Percentiles rank a stretch among this genome's conserved stretches.
Evolutionary conservation across 2,113 vertebrate genomes (phyloP).

Genomic region (Globicephala melas): DNA sequence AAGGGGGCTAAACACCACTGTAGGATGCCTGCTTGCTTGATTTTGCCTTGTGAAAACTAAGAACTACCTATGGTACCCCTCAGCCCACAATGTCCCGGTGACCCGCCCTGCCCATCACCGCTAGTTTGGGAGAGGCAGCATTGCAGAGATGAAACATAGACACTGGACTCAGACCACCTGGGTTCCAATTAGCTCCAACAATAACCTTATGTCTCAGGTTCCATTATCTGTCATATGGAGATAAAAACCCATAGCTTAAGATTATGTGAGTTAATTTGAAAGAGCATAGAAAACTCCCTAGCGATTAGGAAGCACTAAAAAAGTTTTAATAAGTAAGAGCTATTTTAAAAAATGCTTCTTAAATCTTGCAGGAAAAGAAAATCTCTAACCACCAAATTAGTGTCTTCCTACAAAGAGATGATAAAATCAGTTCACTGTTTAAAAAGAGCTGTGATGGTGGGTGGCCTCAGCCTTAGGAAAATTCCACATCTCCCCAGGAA

Average conservation of each 20-base stretch:
- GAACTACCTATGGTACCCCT: rapidly evolving
- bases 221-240: too few species aligned
- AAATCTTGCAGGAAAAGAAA: neutral
- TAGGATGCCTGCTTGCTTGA: rapidly evolving
- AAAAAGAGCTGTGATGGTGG: neutral
- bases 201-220: neutral
- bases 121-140: neutral
- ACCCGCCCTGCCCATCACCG: rapidly evolving
- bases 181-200: neutral
- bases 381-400: neutral
- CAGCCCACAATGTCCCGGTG: neutral
- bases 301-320: neutral
- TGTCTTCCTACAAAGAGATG: neutral
- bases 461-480: neutral
- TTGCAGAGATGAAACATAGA: rapidly evolving
- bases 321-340: neutral
- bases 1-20: rapidly evolving
- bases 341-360: neutral
- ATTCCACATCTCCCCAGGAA: neutral
- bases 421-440: neutral
- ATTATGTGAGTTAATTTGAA: neutral
- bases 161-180: rapidly evolving
- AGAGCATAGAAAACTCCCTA: neutral
- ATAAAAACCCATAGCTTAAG: neutral
- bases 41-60: neutral